These are phyloP conservation scores for Conchocele bisecta DNA, from an alignment of 2,888 invertebrate genomes.

Conservation along the genomic window DNA sequence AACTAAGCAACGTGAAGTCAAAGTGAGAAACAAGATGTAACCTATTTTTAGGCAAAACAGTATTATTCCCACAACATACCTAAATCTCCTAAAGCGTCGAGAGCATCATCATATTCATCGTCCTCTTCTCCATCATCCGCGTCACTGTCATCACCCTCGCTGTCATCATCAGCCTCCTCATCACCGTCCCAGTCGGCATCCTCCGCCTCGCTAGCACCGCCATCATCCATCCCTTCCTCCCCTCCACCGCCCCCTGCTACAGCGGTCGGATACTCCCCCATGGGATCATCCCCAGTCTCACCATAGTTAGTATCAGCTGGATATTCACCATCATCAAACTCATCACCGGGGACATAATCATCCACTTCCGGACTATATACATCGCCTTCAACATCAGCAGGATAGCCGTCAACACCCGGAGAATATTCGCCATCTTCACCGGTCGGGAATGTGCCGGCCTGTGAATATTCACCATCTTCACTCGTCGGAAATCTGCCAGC, in stretches of 20 bases:
- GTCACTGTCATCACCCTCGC: conserved; percentile 32
- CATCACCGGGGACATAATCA: conserved; percentile 27
- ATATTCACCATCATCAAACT: background rate
- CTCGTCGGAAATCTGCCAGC: too few species aligned
- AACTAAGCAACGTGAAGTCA: too few species aligned
- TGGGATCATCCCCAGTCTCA: conserved; percentile 21
- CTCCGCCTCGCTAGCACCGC: conserved; percentile 25
- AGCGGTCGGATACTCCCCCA: background rate
- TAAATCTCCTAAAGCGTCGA: conserved; percentile 51
- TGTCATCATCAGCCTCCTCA: conserved; percentile 38
- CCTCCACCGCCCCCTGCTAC: conserved; percentile 9
- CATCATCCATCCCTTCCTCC: conserved; percentile 29
- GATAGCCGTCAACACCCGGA: conserved; percentile 11
- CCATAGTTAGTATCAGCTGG: too few species aligned
- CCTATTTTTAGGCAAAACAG: too few species aligned
- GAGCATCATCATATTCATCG: conserved; percentile 53
- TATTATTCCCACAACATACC: too few species aligned
- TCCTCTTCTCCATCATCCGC: conserved; percentile 52
- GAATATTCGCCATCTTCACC: too few species aligned
- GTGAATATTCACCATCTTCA: too few species aligned
- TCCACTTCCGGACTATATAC: conserved; percentile 9
- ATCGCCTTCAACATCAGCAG: conserved; percentile 28
- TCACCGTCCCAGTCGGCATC: conserved; percentile 35
- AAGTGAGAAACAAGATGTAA: too few species aligned
- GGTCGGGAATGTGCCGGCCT: too few species aligned